Base-by-base conservation (phyloP, 2,888 invertebrate genomes). In the Trissoscelio sp. region DNA sequence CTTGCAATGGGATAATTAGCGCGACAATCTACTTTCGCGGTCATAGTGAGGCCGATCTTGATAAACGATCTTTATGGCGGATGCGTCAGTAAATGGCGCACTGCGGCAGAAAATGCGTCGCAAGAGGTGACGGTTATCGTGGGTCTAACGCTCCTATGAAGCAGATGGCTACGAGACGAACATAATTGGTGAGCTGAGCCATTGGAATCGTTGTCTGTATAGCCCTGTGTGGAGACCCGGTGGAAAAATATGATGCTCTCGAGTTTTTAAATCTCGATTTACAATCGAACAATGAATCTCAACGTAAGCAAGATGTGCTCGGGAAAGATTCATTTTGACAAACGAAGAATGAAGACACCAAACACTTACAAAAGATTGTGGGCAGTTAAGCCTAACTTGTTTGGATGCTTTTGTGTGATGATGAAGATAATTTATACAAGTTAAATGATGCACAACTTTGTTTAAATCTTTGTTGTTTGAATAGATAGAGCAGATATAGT, bases 161-260 rank as follows among this genome's bases (percentile, higher is more conserved):
- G 89, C 90, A 90, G 90, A 90, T 90, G 90, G 90, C 88, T 86
- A 88, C 90, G 90, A 90, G 90, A 90, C 90, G 89, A 87, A 87
- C 85, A 88, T 90, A 90, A 90, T 90, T 90, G 24, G 24, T 24
- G 24, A 24, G 89, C 86, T 24, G 67, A 72, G 42, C 78, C 64
- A 81, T 83, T 75, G 14, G 81, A 62, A 83, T 81, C 77, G 81
- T 42, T 79, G 78, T 72, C 81, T 75, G 44, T 79, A n/a, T n/a
- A 62, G 81, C 67, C 55, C 62, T 44, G 4, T 58, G 39, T 42
- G 20, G 42, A 74, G 74, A 72, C 75, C 39, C 58, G 28, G 28
- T 57, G 74, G 69, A 60, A 77, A 66, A 48, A 69, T 83, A 51
- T 16, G 70, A 55, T 57, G 67, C 60, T 67, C 39, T 37, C 48